Base-by-base conservation (phyloP, 2,113 vertebrate genomes). In the Neodon shergylaensis region DNA sequence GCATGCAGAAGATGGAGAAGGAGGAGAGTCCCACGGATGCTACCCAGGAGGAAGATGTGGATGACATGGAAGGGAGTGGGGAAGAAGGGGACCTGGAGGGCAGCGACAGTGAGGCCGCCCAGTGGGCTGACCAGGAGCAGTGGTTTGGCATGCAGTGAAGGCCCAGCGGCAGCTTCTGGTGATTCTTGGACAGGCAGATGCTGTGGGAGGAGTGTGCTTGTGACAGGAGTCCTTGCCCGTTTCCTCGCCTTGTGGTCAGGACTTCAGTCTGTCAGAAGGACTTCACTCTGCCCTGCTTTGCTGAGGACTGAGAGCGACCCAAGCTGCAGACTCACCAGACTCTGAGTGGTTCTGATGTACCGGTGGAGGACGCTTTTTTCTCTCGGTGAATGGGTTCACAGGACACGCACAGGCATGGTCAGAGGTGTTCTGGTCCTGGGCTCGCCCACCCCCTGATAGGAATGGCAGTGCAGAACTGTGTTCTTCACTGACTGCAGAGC, bases 1-100 rank as follows among this genome's bases (percentile, higher is more conserved):
- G 99, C 42, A 99, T 99, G 99, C 99, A 99, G 98, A 99, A 99
- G 98, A 99, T 99, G 99, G 99, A 99, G 97, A 99, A 99, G 97
- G 99, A 99, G 97, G 99, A 99, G 98, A 99, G 99, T 79, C 99
- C 99, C 76, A 99, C 99, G 0, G 99, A 99, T 6, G 99, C 99
- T 86, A 99, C 99, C 0, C 99, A 99, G 97, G 99, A 99, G 96
- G 99, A 99, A 93, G 99, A 99, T 12, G 99, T 99, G 13, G 99
- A 99, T 7, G 99, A 99, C 98, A 99, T 99, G 99, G 99, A 99
- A 97, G 99, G 99, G 68, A 99, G 99, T 24, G 99, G 99, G 28
- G 99, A 99, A 98, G 99, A 99, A 44, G 99, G 99, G 2, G 99
- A 99, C 95, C 98, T 99, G 92, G 99, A 99, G 98, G 99, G 99